A percentile compares a stretch with the other conserved stretches of the same genome.
phyloP scores from a whole-genome alignment of 2,888 invertebrate species.

The Rotaria socialis region DNA sequence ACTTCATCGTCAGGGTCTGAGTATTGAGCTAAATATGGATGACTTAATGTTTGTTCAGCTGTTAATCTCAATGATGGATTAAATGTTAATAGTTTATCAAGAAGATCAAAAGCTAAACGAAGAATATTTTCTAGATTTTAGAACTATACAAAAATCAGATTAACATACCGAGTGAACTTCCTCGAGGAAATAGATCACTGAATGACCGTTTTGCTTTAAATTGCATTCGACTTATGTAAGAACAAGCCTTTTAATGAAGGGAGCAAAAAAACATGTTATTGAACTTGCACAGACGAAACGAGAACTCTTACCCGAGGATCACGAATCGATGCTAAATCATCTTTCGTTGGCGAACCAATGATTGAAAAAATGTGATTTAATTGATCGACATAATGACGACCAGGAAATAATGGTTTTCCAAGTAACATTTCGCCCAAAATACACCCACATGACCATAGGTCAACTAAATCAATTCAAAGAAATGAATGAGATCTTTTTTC shows the following conservation, averaged over 20 bases:
- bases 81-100: slow-evolving; percentile 97
- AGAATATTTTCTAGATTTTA: no score
- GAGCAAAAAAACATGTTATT: background rate
- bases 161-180: slow-evolving; percentile 20
- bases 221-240: slow-evolving; percentile 6
- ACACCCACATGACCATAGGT: slow-evolving; percentile 97
- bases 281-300: no score
- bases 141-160: background rate
- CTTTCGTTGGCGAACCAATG: slow-evolving; percentile 89
- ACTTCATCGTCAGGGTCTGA: slow-evolving; percentile 99
- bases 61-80: slow-evolving; percentile 91
- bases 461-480: slow-evolving; percentile 64
- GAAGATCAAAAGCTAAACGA: slow-evolving; percentile 74
- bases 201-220: background rate
- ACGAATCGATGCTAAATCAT: slow-evolving; percentile 94
- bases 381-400: slow-evolving; percentile 76
- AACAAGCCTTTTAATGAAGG: background rate
- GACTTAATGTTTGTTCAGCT: slow-evolving; percentile 92
- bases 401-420: slow-evolving; percentile 84
- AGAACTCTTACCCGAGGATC: slow-evolving; percentile 78
- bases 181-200: background rate
- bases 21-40: slow-evolving; percentile 98
- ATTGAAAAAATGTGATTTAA: slow-evolving; percentile 94
- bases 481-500: background rate
- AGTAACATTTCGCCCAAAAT: slow-evolving; percentile 92